Conservation (phyloP, 2,888 invertebrate genomes). For the Pteria penguin region DNA sequence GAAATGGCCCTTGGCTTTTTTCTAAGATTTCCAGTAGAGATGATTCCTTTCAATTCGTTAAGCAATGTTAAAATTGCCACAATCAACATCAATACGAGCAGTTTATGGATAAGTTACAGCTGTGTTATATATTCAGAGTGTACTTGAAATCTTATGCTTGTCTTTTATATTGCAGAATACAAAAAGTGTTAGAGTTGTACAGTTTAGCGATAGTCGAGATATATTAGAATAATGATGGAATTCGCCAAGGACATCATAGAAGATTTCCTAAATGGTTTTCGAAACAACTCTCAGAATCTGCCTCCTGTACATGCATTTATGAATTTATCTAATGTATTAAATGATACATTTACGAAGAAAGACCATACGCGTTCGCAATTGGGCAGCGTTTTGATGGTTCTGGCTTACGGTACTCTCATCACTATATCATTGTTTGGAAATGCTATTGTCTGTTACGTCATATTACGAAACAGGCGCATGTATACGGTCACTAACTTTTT, state of each 20-base stretch:
- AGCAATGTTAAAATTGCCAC: too few species aligned
- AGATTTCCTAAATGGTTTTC: conserved; percentile 22
- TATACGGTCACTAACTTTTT: conserved; percentile 77
- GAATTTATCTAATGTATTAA: conserved; percentile 20
- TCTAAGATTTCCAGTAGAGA: too few species aligned
- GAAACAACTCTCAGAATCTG: conserved; percentile 32
- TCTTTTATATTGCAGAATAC: too few species aligned
- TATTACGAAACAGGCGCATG: conserved; percentile 70
- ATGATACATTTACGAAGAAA: conserved; percentile 22
- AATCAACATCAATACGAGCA: too few species aligned
- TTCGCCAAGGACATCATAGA: conserved; percentile 1
- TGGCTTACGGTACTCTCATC: conserved; percentile 65
- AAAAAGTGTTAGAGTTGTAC: too few species aligned
- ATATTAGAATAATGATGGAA: too few species aligned
- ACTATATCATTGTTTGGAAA: conserved; percentile 73
- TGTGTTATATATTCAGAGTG: too few species aligned
- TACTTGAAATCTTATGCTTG: too few species aligned
- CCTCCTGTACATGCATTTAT: conserved; percentile 36
- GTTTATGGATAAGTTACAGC: too few species aligned
- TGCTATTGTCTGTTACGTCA: conserved; percentile 73
- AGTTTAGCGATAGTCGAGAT: too few species aligned
- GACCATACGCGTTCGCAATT: conserved; percentile 35
- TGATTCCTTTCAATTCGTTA: too few species aligned
- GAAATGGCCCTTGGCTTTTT: too few species aligned
- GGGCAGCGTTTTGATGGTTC: conserved; percentile 49